Evolutionary conservation across 2,113 vertebrate genomes (phyloP).

Genomic region (Haliaeetus leucogaster): DNA sequence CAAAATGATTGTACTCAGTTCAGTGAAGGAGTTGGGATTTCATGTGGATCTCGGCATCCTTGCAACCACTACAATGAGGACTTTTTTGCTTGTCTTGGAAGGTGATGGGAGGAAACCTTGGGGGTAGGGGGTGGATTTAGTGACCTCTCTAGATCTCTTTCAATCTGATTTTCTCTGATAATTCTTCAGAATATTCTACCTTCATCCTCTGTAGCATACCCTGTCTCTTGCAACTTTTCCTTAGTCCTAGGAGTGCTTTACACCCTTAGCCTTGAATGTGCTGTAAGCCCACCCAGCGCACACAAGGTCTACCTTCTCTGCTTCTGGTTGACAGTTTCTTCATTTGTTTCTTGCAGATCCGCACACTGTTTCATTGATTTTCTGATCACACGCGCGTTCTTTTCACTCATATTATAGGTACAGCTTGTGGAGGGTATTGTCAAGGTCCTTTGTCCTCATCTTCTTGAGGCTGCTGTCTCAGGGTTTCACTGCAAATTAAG

Average conservation of each 20-base stretch:
- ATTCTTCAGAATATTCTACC: background rate
- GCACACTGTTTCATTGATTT: constrained; percentile 44
- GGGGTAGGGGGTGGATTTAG: background rate
- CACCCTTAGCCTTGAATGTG: background rate
- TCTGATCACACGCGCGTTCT: constrained; percentile 45
- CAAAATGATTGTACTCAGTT: rapidly evolving
- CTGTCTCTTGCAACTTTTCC: background rate
- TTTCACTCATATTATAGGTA: constrained; percentile 26
- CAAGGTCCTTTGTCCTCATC: constrained; percentile 46
- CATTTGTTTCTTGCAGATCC: background rate
- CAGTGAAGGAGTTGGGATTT: background rate
- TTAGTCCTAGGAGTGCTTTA: background rate
- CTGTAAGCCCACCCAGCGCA: background rate
- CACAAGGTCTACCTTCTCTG: background rate
- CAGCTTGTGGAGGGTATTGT: constrained; percentile 31
- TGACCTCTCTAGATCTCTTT: background rate
- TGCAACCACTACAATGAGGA: background rate
- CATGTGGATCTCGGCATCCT: background rate
- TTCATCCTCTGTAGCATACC: background rate
- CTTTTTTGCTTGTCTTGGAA: background rate
- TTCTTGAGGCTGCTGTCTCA: constrained; percentile 4
- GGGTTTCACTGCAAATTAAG: constrained; percentile 2
- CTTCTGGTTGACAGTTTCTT: background rate
- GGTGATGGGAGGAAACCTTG: background rate
- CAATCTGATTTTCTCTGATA: background rate